Percentiles rank a stretch among this genome's conserved stretches.
Conservation (phyloP, 2,888 invertebrate genomes). For the Diaperis boleti region DNA sequence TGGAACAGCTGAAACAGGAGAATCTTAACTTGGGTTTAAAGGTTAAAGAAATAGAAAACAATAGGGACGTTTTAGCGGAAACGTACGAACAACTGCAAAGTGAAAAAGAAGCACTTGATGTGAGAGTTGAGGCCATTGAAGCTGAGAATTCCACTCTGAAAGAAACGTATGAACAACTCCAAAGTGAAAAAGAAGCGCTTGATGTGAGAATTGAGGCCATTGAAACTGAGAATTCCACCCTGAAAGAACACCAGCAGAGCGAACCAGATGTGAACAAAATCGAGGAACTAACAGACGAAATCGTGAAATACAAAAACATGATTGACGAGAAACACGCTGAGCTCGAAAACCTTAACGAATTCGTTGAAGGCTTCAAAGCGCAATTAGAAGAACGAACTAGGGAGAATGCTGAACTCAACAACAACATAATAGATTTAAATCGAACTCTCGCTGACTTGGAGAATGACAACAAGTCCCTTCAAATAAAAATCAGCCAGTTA, state of each 20-base stretch:
- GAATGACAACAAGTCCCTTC: conserved; percentile 63
- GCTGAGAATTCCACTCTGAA: conserved; percentile 40
- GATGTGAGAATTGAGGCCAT: too few species aligned
- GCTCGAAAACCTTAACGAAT: conserved; percentile 64
- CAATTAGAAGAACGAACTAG: conserved; percentile 69
- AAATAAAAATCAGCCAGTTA: conserved; percentile 61
- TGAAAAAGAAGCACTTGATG: conserved; percentile 68
- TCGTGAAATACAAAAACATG: conserved; percentile 50
- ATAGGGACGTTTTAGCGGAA: conserved; percentile 63
- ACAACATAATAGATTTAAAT: conserved; percentile 69
- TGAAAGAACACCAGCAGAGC: too few species aligned
- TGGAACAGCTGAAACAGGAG: conserved; percentile 73
- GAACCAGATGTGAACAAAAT: too few species aligned
- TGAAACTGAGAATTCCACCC: too few species aligned
- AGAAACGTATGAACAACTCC: conserved; percentile 50
- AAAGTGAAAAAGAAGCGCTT: conserved; percentile 4
- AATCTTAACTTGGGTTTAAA: conserved; percentile 62
- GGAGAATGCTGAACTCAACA: conserved; percentile 61
- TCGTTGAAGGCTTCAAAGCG: conserved; percentile 68
- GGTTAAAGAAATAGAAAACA: conserved; percentile 64
- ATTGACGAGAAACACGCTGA: conserved; percentile 47
- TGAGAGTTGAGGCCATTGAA: conserved; percentile 65
- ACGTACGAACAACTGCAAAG: conserved; percentile 65
- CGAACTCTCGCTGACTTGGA: conserved; percentile 66
- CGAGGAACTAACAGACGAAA: conserved; percentile 49